Percentiles rank a stretch among this genome's conserved stretches.
Evolutionary conservation across 2,888 invertebrate species (phyloP).

Genomic region (Pasiphila rectangulata): DNA sequence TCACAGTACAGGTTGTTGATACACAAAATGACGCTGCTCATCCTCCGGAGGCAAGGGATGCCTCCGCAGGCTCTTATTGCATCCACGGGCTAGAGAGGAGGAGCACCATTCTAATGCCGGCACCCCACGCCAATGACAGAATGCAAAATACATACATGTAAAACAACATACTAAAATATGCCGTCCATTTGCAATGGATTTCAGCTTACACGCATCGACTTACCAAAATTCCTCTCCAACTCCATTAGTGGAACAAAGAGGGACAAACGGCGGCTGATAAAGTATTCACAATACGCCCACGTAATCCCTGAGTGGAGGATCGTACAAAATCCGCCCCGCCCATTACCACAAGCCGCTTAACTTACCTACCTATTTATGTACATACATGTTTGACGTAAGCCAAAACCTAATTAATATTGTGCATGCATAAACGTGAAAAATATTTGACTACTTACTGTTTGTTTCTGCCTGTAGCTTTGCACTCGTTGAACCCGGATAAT

Average conservation of each 20-base stretch:
- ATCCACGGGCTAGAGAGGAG: too few species aligned
- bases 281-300: conserved; percentile 72
- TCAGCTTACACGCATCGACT: conserved; percentile 3
- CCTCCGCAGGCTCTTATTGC: too few species aligned
- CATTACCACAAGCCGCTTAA: conserved; percentile 62
- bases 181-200: neutral
- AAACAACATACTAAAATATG: neutral
- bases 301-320: conserved; percentile 66
- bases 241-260: conserved; percentile 29
- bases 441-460: too few species aligned
- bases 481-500: too few species aligned
- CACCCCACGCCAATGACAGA: too few species aligned
- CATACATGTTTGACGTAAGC: conserved; percentile 10
- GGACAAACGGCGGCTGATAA: conserved; percentile 62
- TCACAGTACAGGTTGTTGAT: too few species aligned
- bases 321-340: conserved; percentile 57
- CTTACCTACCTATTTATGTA: conserved; percentile 31
- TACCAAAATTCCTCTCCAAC: conserved; percentile 21
- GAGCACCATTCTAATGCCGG: too few species aligned
- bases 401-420: conserved; percentile 11
- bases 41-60: too few species aligned
- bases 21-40: too few species aligned
- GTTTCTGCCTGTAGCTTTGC: too few species aligned
- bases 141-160: neutral
- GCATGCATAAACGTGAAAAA: too few species aligned